Evolutionary conservation across 2,888 invertebrate genomes (phyloP), one percentile per base, ranked within the genome.

Genomic region (Lampropteryx suffumata): DNA sequence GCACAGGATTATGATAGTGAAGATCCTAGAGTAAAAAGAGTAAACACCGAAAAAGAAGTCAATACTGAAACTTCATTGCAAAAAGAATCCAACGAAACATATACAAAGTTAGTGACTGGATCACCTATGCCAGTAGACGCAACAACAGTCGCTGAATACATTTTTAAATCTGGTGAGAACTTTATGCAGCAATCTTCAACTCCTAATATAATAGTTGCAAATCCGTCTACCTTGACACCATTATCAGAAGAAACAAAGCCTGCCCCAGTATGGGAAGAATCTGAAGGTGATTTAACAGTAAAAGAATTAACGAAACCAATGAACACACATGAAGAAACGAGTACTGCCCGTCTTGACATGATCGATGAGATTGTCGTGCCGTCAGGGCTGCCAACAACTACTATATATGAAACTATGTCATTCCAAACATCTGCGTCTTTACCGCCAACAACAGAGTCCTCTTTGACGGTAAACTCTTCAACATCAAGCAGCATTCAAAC

Each of bases 201-300:
- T 27, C 24, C 33, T 36, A 59, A 52, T 32, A 44, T 59, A 54
- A 32, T 41, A 0, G 50, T 45, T 30, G 9, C 32, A 12, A 50
- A 28, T 13, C 44, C 55, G 8, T 30, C 33, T 5, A 45, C 47
- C 2, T 32, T 49, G 34, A 10, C 48, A 8, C 13, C 49, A 12
- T 34, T 29, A 24, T 46, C 49, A 24, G 50, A 51, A 49, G 50
- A 58, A 27, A 42, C 61, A 29, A 67, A 73, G 45, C 86, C 88
- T 47, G 87, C 87, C 3, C 86, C 88, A 13, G 87, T 87, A 45
- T 88, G 85, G 87, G 88, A 88, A 64, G 77, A 80, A 36, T 50
- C 66, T 14, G 82, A 82, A 44, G 71, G 61, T 48, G 58, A 69
- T 44, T 56, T 70, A 11, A 55, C 49, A 5, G 65, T 69, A 12